Evolutionary conservation across 1,140 invertebrate species (phyloP).

Genomic region (Drosophila aff.): DNA sequence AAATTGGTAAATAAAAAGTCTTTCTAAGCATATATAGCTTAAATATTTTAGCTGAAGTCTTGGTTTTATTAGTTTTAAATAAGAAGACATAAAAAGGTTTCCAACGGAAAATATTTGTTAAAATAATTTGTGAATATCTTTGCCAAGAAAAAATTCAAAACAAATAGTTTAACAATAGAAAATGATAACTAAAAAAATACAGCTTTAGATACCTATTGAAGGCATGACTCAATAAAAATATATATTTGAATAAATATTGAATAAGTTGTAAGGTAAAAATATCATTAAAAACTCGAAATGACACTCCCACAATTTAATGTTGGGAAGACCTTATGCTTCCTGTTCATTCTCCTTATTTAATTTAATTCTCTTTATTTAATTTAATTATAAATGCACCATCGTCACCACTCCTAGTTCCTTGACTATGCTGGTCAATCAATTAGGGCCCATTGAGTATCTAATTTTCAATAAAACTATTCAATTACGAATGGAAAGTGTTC

Average conservation of each 20-base stretch:
- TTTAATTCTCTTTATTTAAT: not conserved
- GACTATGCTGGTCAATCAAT: slow-evolving; percentile 35
- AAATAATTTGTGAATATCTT: not conserved
- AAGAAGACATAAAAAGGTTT: not conserved
- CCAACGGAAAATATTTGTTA: not conserved
- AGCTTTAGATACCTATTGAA: too few relatives aligned
- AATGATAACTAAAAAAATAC: not conserved
- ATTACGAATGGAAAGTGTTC: slow-evolving; percentile 67
- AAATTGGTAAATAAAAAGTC: not conserved
- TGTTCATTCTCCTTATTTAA: not conserved
- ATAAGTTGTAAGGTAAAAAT: not conserved
- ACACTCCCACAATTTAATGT: not conserved
- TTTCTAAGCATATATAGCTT: not conserved
- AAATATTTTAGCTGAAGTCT: not conserved
- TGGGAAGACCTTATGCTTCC: too few relatives aligned
- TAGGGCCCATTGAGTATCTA: slow-evolving; percentile 58
- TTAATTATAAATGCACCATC: not conserved
- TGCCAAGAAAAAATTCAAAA: not conserved
- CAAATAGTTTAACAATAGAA: too few relatives aligned
- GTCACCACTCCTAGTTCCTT: not conserved
- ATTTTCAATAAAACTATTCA: slow-evolving; percentile 58
- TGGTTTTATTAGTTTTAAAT: too few relatives aligned
- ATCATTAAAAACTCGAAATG: not conserved
- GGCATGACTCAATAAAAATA: not conserved
- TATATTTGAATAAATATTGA: not conserved